Evolutionary conservation across 2,888 invertebrate genomes (phyloP).

Genomic region (Oscheius sp.): DNA sequence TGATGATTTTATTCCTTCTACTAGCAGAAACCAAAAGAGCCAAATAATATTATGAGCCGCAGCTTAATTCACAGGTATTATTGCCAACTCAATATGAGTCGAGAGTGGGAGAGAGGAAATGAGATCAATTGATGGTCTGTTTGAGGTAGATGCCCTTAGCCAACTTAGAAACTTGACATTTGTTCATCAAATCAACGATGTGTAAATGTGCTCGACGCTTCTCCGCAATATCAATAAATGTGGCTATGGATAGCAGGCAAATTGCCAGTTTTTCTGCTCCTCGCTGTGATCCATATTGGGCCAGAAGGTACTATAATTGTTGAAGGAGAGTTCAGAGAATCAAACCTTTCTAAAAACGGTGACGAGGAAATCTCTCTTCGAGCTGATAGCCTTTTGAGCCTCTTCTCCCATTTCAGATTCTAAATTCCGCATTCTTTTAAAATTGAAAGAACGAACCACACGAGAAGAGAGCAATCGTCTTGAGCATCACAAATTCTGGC

Average conservation of each 20-base stretch:
- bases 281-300: conserved; percentile 11
- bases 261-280: conserved; percentile 18
- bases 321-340: not conserved
- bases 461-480: conserved; percentile 48
- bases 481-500: conserved; percentile 49
- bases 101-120: not conserved
- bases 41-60: not conserved
- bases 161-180: conserved; percentile 42
- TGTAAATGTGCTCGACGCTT: conserved; percentile 32
- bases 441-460: not conserved
- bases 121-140: conserved; percentile 2
- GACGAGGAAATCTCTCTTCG: not conserved
- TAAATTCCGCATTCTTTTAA: not conserved
- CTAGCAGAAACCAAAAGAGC: too few species aligned
- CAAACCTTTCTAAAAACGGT: conserved; percentile 10
- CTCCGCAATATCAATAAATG: conserved; percentile 16
- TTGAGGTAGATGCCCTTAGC: conserved; percentile 49
- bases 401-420: conserved; percentile 4
- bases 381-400: not conserved
- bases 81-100: not conserved
- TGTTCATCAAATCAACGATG: conserved; percentile 34
- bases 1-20: too few species aligned
- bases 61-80: not conserved
- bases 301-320: conserved; percentile 16
- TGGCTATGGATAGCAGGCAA: conserved; percentile 7